Conservation (phyloP, 2,888 invertebrate species). For the Chloromyia formosa region DNA sequence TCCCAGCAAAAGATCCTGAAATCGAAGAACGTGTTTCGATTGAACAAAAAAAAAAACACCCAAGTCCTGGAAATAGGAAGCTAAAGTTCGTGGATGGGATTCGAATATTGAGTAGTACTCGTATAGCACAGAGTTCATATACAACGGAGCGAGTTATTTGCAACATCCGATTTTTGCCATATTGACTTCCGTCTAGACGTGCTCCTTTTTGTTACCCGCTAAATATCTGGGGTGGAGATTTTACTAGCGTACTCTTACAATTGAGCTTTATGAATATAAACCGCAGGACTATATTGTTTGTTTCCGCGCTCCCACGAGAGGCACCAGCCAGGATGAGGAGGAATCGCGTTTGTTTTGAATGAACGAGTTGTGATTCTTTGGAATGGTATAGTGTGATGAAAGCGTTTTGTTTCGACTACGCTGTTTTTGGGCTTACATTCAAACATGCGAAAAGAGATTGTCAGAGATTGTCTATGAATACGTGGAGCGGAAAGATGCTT, state of each 20-base stretch:
- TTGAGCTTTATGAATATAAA: background rate
- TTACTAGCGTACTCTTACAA: background rate
- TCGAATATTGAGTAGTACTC: background rate
- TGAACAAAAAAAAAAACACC: background rate
- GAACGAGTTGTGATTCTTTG: too few relatives aligned
- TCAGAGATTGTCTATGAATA: too few relatives aligned
- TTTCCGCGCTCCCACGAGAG: too few relatives aligned
- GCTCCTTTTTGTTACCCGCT: background rate
- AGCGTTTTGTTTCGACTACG: too few relatives aligned
- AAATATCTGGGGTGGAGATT: background rate
- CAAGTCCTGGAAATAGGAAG: background rate
- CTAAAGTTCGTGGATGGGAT: background rate
- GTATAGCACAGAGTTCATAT: background rate
- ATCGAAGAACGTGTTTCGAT: too few relatives aligned
- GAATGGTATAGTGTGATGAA: too few relatives aligned
- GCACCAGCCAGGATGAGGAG: too few relatives aligned
- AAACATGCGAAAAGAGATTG: too few relatives aligned
- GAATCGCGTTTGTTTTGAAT: too few relatives aligned
- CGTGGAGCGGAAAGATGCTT: too few relatives aligned
- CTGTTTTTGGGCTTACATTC: too few relatives aligned
- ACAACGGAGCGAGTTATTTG: background rate
- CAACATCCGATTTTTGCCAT: conserved; percentile 7
- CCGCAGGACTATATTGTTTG: background rate
- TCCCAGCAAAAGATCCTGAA: too few relatives aligned
- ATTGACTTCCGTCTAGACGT: conserved; percentile 29